Evolutionary conservation across 2,888 invertebrate genomes (phyloP), one percentile per base, ranked within the genome.

Genomic region (Drosophila melanocephala): DNA sequence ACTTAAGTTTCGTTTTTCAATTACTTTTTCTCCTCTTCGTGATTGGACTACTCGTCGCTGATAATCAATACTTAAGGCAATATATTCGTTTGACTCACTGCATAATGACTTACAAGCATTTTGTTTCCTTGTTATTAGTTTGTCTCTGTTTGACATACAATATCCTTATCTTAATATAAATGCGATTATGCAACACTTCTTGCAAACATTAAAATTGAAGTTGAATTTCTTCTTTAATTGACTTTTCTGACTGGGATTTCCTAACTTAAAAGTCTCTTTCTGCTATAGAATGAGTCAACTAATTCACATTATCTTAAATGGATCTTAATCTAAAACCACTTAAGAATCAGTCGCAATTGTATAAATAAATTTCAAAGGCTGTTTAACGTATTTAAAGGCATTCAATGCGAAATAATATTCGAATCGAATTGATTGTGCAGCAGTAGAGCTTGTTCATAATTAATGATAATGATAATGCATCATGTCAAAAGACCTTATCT

Each of bases 401-500:
- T 22, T 22, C 32, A 35, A 35, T 55, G 33, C 10, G 47, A 47
- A 30, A 33, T 26, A 57, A 64, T 22, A 35, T 51, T 47, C 26
- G 47, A 26, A 47, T 26, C 16, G 9, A 16, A 5, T 26, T 47
- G 9, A 9, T 22, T 47, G 14, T 14, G 22, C 14, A 14, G 47
- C 14, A 14, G 22, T 47, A 26, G 47, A 47, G 47, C 47, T 16
- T 26, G 47, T 26, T 16, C 14, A 47, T 47, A 47, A 47, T 47
- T 65, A n/a, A 39, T 35, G 19, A 39, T 42, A 37, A 30, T 28
- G 51, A 30, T 59, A 37, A 28, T 35, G 28, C 32, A 16, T 16
- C 22, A 50, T 52, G 55, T 50, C 50, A 12, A 42, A 39, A 33
- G 19, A 22, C 33, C 55, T 68, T 62, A 59, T 62, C 42, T 28